Conservation (phyloP, 2,113 vertebrate species). For the Pyxicephalus adspersus region DNA sequence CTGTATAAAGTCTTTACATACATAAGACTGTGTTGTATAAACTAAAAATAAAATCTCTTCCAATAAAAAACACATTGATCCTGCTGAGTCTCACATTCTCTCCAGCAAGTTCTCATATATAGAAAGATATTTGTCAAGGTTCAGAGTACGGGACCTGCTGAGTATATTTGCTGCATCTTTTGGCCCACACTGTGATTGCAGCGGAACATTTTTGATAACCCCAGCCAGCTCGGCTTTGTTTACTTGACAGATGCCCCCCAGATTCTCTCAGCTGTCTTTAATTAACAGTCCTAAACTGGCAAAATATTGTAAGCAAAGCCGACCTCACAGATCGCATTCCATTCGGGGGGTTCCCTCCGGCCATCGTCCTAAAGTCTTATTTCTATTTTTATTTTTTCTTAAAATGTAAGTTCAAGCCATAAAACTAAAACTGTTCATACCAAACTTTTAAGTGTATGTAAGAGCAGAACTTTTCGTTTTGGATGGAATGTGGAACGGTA, state of each 20-base stretch:
- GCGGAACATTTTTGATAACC: conserved; percentile 47
- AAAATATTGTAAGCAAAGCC: conserved; percentile 1
- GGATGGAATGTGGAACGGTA: too few species aligned
- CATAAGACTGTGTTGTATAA: too few species aligned
- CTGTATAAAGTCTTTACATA: too few species aligned
- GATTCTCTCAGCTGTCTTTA: conserved; percentile 19
- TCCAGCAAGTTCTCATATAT: not conserved
- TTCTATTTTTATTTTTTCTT: not conserved
- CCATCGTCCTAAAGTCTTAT: not conserved
- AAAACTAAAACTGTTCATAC: too few species aligned
- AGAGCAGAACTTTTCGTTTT: too few species aligned
- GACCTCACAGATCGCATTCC: conserved; percentile 27
- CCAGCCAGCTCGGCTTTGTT: conserved; percentile 14
- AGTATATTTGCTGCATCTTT: conserved; percentile 28
- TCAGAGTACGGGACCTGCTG: not conserved
- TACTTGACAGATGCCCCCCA: conserved; percentile 28
- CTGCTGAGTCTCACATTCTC: not conserved
- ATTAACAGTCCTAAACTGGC: conserved; percentile 30
- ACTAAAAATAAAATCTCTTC: too few species aligned
- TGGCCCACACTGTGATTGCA: conserved; percentile 39
- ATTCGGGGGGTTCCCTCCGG: not conserved
- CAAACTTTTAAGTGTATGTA: too few species aligned
- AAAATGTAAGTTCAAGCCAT: too few species aligned
- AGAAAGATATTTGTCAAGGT: not conserved
- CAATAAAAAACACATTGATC: not conserved